These are phyloP conservation scores for Scotopteryx bipunctaria DNA, from an alignment of 2,888 invertebrate genomes.

Conservation along the genomic window DNA sequence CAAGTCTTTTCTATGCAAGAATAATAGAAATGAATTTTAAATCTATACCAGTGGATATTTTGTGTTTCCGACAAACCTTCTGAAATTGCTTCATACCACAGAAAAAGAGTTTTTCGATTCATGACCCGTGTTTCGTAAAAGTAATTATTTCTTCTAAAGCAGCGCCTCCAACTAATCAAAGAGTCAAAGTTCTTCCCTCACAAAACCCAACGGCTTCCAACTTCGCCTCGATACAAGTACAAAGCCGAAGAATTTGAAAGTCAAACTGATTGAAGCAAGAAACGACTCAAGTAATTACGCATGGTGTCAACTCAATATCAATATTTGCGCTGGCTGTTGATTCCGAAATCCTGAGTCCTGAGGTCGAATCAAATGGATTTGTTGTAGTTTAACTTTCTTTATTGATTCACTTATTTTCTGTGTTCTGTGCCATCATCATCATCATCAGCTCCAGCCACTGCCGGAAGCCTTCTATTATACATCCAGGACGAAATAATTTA, in stretches of 20 bases:
- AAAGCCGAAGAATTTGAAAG: conserved; percentile 20
- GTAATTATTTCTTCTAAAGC: conserved; percentile 12
- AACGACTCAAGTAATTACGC: conserved; percentile 15
- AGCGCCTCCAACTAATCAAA: conserved; percentile 7
- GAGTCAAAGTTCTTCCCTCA: conserved; percentile 2
- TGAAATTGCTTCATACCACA: no score
- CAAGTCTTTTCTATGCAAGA: no score
- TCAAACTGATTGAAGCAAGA: conserved; percentile 18
- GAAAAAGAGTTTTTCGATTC: conserved; percentile 1
- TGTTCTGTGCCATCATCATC: no score
- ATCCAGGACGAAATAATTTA: no score
- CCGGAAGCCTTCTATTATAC: no score
- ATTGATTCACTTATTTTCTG: no score
- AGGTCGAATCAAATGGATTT: background rate
- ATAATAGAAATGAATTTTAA: no score
- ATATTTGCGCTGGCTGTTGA: conserved; percentile 9
- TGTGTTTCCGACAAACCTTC: no score
- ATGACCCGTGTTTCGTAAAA: no score
- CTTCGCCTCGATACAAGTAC: conserved; percentile 8
- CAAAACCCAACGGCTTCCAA: conserved; percentile 3
- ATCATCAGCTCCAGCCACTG: no score
- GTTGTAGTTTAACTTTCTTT: no score
- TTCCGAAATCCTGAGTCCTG: background rate
- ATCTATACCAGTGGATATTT: no score
- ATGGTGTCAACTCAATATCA: conserved; percentile 18